Evolutionary conservation across 1,140 invertebrate species (phyloP), one percentile per base, ranked within the genome.

Genomic region (Euglossa dilemma): DNA sequence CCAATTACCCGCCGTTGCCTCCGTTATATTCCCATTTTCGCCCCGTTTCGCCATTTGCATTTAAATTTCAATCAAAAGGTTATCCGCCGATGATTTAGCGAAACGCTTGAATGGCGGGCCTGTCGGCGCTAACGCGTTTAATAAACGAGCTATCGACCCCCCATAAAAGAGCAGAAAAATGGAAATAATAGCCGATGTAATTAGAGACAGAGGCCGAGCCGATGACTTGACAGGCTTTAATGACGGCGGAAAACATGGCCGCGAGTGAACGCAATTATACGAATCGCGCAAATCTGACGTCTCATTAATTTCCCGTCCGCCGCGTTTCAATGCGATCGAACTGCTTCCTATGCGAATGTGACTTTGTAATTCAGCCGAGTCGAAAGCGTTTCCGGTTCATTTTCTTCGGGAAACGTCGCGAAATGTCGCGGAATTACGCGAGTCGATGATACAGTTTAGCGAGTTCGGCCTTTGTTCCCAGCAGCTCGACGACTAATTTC

Each of bases 271-370:
- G 23, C 8, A 59, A 79, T 57, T 79, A 70, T 69, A 70, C 28
- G 52, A 70, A 73, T 50, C 7, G 28, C 57, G 75, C 23, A 67
- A 43, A 77, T 77, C 75, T 67, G 75, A 52, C 50, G 20, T 56
- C 25, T 67, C 75, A 66, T 77, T 56, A 43, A 77, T 77, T 54
- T 67, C 47, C 63, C 6, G 50, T 36, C 20, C 20, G n/a, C 23
- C 72, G 14, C 9, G 23, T 67, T 77, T 25, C 50, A 54, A 66
- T 56, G 23, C 6, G 25, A 45, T 45, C 6, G 50, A 54, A 64
- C 66, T 64, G 28, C 28, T 36, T n/a, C 47, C 47, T 36, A 1
- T 36, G n/a, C 73, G 20, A 45, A 25, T 6, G 52, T 28, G n/a
- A 52, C 50, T 28, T 25, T 20, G 56, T 28, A 47, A 63, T 47